These are phyloP conservation scores for Lontra canadensis DNA, from an alignment of 2,113 vertebrate genomes.

Conservation along the genomic window DNA sequence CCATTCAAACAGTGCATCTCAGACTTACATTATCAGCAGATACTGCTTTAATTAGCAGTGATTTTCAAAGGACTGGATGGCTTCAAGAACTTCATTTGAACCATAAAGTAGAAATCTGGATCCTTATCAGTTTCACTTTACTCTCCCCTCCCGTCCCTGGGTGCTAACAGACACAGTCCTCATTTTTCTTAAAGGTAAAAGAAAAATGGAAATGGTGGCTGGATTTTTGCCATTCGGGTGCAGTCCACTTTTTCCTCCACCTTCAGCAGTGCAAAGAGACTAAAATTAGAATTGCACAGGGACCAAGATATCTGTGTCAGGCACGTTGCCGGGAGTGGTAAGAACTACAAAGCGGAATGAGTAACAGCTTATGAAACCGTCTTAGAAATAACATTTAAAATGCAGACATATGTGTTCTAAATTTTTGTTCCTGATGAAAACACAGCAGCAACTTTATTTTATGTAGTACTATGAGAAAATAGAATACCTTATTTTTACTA, in stretches of 20 bases:
- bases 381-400: conserved; percentile 12
- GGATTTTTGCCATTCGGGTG: neutral
- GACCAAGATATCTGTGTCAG: conserved; percentile 60
- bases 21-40: conserved; percentile 65
- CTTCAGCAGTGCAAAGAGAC: neutral
- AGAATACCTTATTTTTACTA: neutral
- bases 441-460: neutral
- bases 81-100: conserved; percentile 57
- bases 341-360: neutral
- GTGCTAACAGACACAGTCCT: neutral
- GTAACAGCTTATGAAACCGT: neutral
- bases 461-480: neutral
- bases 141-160: neutral
- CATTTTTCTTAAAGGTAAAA: conserved; percentile 38
- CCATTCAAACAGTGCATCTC: conserved; percentile 33
- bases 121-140: conserved; percentile 48
- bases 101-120: conserved; percentile 39
- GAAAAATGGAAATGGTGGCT: conserved; percentile 22
- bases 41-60: conserved; percentile 60
- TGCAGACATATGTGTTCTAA: neutral
- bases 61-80: conserved; percentile 64
- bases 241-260: conserved; percentile 20
- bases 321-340: neutral
- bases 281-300: conserved; percentile 59
- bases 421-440: neutral